phyloP scores from a whole-genome alignment of 2,888 invertebrate species.

The Macrophya annulata region DNA sequence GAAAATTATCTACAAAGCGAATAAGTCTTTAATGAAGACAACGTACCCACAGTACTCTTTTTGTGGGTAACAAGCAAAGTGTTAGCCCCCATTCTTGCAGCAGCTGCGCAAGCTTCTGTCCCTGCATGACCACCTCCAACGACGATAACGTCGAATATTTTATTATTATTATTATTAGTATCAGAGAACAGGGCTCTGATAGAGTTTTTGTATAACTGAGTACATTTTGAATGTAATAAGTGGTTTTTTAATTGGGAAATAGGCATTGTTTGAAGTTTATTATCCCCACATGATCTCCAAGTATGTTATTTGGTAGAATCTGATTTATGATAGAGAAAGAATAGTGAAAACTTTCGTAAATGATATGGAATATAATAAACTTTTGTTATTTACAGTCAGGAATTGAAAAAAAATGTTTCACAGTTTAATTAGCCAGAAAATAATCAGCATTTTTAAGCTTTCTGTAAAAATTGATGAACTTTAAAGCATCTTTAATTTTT shows the following conservation, averaged over 20 bases:
- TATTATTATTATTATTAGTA: slow-evolving; percentile 37
- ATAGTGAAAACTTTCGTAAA: not conserved
- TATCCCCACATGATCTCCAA: not conserved
- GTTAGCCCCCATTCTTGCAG: slow-evolving; percentile 90
- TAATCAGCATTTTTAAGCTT: slow-evolving; percentile 83
- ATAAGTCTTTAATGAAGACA: not conserved
- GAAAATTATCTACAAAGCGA: not conserved
- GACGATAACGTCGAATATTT: slow-evolving; percentile 87
- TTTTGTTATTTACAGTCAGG: too few species aligned
- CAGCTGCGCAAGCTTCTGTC: slow-evolving; percentile 91
- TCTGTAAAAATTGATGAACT: slow-evolving; percentile 91
- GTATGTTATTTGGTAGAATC: not conserved
- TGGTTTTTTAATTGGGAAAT: slow-evolving; percentile 32
- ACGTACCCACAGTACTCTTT: slow-evolving; percentile 88
- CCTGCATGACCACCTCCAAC: slow-evolving; percentile 97
- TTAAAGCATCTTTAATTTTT: slow-evolving; percentile 90
- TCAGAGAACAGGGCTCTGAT: slow-evolving; percentile 58
- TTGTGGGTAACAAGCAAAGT: slow-evolving; percentile 93
- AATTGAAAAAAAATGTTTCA: not conserved
- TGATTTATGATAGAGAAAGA: not conserved
- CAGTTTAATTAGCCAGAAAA: slow-evolving; percentile 75
- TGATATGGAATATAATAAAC: not conserved
- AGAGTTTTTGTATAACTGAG: slow-evolving; percentile 43
- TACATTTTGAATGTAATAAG: slow-evolving; percentile 2
- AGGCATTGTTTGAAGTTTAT: slow-evolving; percentile 27